Conservation (phyloP, 2,888 invertebrate species). For the Allacma fusca region DNA sequence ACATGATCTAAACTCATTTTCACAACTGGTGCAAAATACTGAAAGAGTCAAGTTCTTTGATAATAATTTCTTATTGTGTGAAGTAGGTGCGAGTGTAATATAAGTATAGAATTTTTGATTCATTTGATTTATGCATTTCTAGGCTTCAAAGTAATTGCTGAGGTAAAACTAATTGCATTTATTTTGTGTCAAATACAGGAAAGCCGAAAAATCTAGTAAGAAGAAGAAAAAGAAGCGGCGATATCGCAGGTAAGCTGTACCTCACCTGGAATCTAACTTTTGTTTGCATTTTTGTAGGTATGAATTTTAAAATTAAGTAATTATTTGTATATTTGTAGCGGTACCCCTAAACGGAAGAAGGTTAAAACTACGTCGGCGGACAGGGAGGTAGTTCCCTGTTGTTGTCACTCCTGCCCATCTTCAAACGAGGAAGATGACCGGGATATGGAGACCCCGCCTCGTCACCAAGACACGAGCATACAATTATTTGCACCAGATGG, state of each 20-base stretch:
- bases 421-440: neutral
- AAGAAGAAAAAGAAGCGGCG: conserved; percentile 27
- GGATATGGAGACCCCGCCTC: neutral
- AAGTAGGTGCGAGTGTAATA: no score
- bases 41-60: no score
- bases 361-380: neutral
- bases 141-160: neutral
- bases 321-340: neutral
- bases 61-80: no score
- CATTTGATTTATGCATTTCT: neutral
- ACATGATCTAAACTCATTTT: no score
- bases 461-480: neutral
- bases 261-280: neutral
- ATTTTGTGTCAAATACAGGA: conserved; percentile 20
- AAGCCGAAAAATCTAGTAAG: conserved; percentile 15
- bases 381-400: neutral
- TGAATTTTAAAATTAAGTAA: no score
- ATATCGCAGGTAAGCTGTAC: conserved; percentile 1
- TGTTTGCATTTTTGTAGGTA: neutral
- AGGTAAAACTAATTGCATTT: neutral
- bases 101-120: no score
- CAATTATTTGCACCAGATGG: neutral
- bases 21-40: no score
- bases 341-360: neutral
- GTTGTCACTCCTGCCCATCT: conserved; percentile 17